A percentile compares a stretch with the other conserved stretches of the same genome.
Conservation (phyloP, 2,888 invertebrate species). For the Limnephilus auricula region DNA sequence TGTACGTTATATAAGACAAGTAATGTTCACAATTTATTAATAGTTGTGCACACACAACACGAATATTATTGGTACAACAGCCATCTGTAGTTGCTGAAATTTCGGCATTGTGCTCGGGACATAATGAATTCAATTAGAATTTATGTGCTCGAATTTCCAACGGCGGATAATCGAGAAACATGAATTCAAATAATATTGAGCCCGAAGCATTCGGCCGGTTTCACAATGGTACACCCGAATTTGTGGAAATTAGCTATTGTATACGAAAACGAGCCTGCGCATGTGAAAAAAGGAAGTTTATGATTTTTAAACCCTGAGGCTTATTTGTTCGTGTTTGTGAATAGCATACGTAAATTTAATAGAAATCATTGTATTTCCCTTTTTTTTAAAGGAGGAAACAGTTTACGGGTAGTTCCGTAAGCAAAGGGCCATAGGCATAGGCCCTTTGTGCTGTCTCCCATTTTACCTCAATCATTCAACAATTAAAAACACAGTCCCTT, state of each 20-base stretch:
- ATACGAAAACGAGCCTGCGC: not conserved
- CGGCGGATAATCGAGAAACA: conserved; percentile 28
- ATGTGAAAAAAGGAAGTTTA: not conserved
- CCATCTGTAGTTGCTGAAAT: not conserved
- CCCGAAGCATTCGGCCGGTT: not conserved
- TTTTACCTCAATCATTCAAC: too few relatives aligned
- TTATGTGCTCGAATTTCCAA: conserved; percentile 40
- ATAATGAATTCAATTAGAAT: conserved; percentile 42
- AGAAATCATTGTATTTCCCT: too few relatives aligned
- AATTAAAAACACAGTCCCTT: too few relatives aligned
- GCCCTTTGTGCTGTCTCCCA: too few relatives aligned
- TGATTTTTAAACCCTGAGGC: too few relatives aligned
- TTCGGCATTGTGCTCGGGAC: conserved; percentile 17
- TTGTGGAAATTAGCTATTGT: not conserved
- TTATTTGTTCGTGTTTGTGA: too few relatives aligned
- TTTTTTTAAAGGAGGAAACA: too few relatives aligned
- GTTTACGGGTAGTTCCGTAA: too few relatives aligned
- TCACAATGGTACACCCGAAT: not conserved
- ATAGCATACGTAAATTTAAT: too few relatives aligned
- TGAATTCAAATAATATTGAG: not conserved
- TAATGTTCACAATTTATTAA: too few relatives aligned
- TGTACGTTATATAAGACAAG: too few relatives aligned
- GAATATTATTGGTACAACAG: not conserved
- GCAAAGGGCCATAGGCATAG: too few relatives aligned
- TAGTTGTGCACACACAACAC: not conserved